Percentiles rank a stretch among this genome's conserved stretches.
These are phyloP conservation scores for Grus americana DNA, from an alignment of 2,113 vertebrate genomes.

Conservation along the genomic window DNA sequence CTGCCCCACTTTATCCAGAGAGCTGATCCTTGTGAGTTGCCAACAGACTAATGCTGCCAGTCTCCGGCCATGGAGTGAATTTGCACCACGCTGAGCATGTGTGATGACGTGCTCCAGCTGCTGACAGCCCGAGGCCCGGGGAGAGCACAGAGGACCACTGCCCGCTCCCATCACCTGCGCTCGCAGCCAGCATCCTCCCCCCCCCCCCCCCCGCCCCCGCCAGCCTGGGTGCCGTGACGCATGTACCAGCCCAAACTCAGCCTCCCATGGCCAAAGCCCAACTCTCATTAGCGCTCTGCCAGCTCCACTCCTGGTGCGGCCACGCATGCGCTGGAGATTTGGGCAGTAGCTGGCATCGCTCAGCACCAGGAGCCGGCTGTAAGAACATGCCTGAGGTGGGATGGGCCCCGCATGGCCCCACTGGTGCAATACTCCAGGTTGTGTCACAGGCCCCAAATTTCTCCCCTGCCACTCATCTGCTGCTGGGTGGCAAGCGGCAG, in stretches of 20 bases:
- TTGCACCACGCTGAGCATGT: background rate
- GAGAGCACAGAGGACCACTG: background rate
- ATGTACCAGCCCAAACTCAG: background rate
- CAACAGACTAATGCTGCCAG: background rate
- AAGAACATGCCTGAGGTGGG: background rate
- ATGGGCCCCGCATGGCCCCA: rapidly evolving
- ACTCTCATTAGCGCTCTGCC: background rate
- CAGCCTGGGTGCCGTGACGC: background rate
- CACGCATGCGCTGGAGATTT: background rate
- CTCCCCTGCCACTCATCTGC: rapidly evolving
- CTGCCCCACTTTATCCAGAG: background rate
- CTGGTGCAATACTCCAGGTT: background rate
- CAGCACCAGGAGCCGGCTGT: background rate
- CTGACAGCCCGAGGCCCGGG: background rate
- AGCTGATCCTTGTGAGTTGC: background rate
- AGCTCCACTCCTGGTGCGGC: rapidly evolving
- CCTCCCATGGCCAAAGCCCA: background rate
- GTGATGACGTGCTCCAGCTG: background rate
- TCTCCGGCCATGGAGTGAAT: background rate
- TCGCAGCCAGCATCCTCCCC: too few species aligned
- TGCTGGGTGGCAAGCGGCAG: background rate
- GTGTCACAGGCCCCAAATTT: background rate
- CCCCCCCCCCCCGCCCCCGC: rapidly evolving
- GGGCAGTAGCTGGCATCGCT: background rate
- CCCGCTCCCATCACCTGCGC: background rate